Evolutionary conservation across 1,140 invertebrate species (phyloP).

Genomic region (Eufriesea mexicana): DNA sequence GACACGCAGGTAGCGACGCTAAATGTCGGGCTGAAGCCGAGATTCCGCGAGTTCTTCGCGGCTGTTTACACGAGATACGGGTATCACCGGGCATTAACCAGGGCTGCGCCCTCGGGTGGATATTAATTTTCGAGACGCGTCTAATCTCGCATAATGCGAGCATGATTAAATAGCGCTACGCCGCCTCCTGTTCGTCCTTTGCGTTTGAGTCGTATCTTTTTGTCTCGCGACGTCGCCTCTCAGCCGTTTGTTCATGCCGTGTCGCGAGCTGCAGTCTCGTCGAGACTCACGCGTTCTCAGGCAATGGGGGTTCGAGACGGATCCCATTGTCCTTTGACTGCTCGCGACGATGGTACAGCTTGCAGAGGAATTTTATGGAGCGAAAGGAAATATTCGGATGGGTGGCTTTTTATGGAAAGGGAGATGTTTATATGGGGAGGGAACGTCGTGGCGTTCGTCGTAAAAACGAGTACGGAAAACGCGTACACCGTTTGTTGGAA

Average conservation of each 20-base stretch:
- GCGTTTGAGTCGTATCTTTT: neutral
- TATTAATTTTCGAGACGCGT: constrained; percentile 78
- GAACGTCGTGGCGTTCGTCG: too few relatives aligned
- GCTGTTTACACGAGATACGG: constrained; percentile 72
- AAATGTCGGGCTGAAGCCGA: constrained; percentile 53
- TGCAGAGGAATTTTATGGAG: too few relatives aligned
- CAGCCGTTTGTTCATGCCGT: neutral
- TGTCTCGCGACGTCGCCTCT: neutral
- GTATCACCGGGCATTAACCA: constrained; percentile 69
- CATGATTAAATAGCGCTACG: constrained; percentile 74
- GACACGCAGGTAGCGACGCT: neutral
- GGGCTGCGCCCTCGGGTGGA: constrained; percentile 58
- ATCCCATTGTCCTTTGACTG: neutral
- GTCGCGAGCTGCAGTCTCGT: too few relatives aligned
- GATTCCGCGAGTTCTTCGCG: constrained; percentile 64
- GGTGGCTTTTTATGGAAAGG: too few relatives aligned
- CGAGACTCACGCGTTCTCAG: neutral
- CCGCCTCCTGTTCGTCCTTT: neutral
- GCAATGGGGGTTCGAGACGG: neutral
- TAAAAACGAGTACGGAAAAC: too few relatives aligned
- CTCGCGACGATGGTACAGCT: neutral
- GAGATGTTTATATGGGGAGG: too few relatives aligned
- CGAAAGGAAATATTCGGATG: too few relatives aligned
- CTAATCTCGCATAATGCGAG: constrained; percentile 78
- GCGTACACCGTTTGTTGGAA: too few relatives aligned